Evolutionary conservation across 2,888 invertebrate species (phyloP), one percentile per base, ranked within the genome.

Genomic region (Tethea ocularis): DNA sequence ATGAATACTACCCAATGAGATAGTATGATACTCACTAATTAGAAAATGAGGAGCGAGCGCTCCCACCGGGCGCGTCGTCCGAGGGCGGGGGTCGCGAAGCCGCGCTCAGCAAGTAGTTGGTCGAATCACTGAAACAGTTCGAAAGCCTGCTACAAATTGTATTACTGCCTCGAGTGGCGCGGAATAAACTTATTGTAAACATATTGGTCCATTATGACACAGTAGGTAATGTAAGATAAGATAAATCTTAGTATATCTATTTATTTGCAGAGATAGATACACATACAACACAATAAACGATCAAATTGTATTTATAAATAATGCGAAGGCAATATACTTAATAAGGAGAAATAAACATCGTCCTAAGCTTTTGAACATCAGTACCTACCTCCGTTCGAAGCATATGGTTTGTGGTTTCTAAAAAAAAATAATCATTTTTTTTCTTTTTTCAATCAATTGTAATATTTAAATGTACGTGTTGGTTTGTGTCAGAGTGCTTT

Each of bases 81-180:
- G n/a, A 38, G 38, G 87, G 82, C 76, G 88, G 86, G 5, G 91
- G 89, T 58, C 90, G 86, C 63, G 88, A 82, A 51, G 91, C 91
- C 64, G 91, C 89, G 59, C 87, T 89, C 86, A 91, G 87, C 85
- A 93, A 69, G 75, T 88, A 93, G 80, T 92, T 93, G 68, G 90
- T 91, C 24, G 92, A 91, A 83, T 93, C 92, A 78, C 92, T 93
- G 91, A 90, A 91, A 92, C 92, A 93, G 86, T 91, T 91, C 66
- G 92, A 91, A 73, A 91, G 80, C 88, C 92, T 93, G 87, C 91
- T 93, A 91, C 88, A 92, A 91, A 91, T 92, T 92, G 88, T 88
- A 91, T 91, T 89, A 92, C 92, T 89, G 92, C 74, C 92, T 91
- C 91, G 75, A 81, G 83, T 81, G 69, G 71, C 65, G 74, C 71